A percentile compares a stretch with the other conserved stretches of the same genome.
phyloP scores from a whole-genome alignment of 2,113 vertebrate genomes.

The Epinephelus cyanopodus region DNA sequence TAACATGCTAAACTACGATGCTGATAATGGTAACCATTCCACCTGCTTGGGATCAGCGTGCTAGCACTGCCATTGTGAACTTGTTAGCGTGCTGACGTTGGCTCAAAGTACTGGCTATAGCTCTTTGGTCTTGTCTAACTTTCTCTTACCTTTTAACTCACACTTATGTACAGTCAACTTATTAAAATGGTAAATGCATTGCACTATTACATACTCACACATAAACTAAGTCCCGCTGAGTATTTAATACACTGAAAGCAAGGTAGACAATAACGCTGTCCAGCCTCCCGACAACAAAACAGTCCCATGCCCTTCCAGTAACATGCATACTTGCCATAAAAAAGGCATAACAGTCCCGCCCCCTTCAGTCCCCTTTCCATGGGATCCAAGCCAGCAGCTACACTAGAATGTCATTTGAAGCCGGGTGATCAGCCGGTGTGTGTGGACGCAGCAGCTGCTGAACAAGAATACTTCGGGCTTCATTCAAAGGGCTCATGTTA shows the following conservation, averaged over 20 bases:
- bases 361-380: constrained; percentile 47
- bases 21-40: neutral
- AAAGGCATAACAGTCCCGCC: constrained; percentile 56
- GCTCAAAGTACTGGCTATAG: neutral
- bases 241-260: constrained; percentile 4
- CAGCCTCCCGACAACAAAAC: constrained; percentile 20
- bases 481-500: constrained; percentile 51
- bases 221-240: neutral
- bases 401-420: constrained; percentile 74
- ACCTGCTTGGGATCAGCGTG: neutral
- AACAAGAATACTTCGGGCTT: constrained; percentile 63
- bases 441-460: constrained; percentile 73
- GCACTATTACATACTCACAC: neutral
- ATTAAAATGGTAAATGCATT: neutral
- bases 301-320: constrained; percentile 34
- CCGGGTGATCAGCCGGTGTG: constrained; percentile 55
- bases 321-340: constrained; percentile 31
- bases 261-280: neutral
- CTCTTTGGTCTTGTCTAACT: neutral
- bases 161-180: neutral
- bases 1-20: neutral
- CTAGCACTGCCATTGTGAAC: neutral
- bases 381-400: constrained; percentile 63
- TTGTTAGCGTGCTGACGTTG: neutral
- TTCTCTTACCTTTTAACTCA: neutral